phyloP scores from a whole-genome alignment of 2,888 invertebrate genomes.

The Caenorhabditis drosophilae region DNA sequence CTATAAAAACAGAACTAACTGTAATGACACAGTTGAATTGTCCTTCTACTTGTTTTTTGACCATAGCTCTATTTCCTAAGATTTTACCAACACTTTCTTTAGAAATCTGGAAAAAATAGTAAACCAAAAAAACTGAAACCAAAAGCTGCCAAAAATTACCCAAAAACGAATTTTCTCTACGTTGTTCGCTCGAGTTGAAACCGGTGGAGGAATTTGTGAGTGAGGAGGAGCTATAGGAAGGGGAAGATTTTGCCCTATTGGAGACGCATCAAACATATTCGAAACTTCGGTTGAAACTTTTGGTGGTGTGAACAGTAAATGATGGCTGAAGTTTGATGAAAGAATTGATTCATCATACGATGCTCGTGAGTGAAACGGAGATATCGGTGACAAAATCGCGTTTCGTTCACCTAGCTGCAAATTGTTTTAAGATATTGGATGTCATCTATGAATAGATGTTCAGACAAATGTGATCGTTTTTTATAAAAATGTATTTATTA shows the following conservation, averaged over 20 bases:
- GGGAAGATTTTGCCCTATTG: too few relatives aligned
- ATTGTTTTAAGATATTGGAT: too few relatives aligned
- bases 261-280: too few relatives aligned
- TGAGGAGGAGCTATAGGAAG: not conserved
- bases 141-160: constrained; percentile 6
- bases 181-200: constrained; percentile 3
- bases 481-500: not conserved
- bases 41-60: constrained; percentile 32
- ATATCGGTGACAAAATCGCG: constrained; percentile 32
- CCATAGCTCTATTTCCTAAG: constrained; percentile 16
- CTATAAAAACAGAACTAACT: not conserved
- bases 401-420: constrained; percentile 30
- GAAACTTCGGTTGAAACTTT: too few relatives aligned
- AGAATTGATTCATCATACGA: too few relatives aligned
- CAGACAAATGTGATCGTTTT: not conserved
- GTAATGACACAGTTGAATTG: constrained; percentile 29
- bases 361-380: too few relatives aligned
- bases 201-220: constrained; percentile 1
- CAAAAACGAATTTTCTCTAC: constrained; percentile 22
- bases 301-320: too few relatives aligned
- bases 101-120: constrained; percentile 4
- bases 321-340: too few relatives aligned
- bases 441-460: not conserved
- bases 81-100: constrained; percentile 18
- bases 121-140: too few relatives aligned